Evolutionary conservation across 2,797 vertebrate genomes (phyloP), one percentile per base, ranked within the genome.

Genomic region (Coracias cyanogaster): DNA sequence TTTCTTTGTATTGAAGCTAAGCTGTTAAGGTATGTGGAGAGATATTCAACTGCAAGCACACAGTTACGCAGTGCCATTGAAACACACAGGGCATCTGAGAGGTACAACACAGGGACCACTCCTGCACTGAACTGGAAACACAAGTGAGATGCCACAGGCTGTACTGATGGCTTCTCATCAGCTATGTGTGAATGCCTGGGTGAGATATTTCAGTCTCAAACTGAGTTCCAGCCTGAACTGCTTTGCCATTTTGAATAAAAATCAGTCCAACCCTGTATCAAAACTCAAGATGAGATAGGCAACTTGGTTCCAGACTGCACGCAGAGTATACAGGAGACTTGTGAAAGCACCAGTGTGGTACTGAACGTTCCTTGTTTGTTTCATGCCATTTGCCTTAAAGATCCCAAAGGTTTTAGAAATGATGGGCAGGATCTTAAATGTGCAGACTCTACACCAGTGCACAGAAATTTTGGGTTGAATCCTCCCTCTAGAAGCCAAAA

Each of bases 51-150:
- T 5, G 24, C 29, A 46, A 71, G 26, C 6, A 25, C 39, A 28
- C 0, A 16, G 4, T 28, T 52, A 24, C 8, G 15, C 4, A 51
- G n/a, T 33, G 45, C 29, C 65, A 20, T 12, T 48, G 57, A 60
- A 69, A n/a, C 10, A 28, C 21, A 19, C 7, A 15, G 26, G 77
- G 17, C 8, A 52, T 9, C 29, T 33, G 52, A 54, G 55, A 55
- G 22, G 7, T 3, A 2, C 5, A 13, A 29, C 26, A 14, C 9
- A 33, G 29, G 82, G 28, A 49, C 15, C 2, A 1, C 7, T 9
- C 10, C 31, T 37, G 31, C 45, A 9, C 13, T 45, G 12, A 29
- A 3, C 61, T 90, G 65, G 29, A 31, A 74, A 29, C 4, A 25
- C 0, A 0, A 12, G 9, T 74, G 61, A 64, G n/a, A 29, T 67